Percentiles rank a stretch among this genome's conserved stretches.
Evolutionary conservation across 2,113 vertebrate species (phyloP).

Genomic region (Ariopsis seemanni): DNA sequence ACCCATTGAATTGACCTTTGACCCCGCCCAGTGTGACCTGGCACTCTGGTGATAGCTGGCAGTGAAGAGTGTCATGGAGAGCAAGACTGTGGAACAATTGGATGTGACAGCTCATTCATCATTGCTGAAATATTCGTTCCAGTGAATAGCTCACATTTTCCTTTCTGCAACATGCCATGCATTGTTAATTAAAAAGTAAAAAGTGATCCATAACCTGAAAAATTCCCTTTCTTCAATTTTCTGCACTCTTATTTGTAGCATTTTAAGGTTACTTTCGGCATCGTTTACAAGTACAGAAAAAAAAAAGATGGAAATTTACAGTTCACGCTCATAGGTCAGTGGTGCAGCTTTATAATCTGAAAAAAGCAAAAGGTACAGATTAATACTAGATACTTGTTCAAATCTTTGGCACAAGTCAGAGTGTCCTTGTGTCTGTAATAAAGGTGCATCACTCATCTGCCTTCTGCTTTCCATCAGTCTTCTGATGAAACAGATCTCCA

Average conservation of each 20-base stretch:
- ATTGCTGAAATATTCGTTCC: constrained; percentile 65
- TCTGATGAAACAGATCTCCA: not conserved
- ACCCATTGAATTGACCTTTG: constrained; percentile 54
- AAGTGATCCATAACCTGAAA: constrained; percentile 61
- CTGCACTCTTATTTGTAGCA: constrained; percentile 40
- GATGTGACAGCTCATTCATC: constrained; percentile 76
- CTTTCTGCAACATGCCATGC: constrained; percentile 53
- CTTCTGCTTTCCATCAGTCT: not conserved
- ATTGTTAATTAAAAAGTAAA: constrained; percentile 62
- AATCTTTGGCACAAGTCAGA: constrained; percentile 36
- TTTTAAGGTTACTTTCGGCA: constrained; percentile 30
- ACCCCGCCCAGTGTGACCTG: constrained; percentile 41
- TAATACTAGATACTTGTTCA: constrained; percentile 18
- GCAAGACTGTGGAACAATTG: constrained; percentile 65
- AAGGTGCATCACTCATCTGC: constrained; percentile 37
- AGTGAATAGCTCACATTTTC: constrained; percentile 61
- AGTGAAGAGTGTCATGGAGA: constrained; percentile 61
- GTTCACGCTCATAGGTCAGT: not conserved
- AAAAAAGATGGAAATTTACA: not conserved
- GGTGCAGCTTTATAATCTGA: not conserved
- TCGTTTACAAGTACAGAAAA: not conserved
- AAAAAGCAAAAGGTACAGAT: not conserved
- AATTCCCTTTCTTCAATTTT: constrained; percentile 48
- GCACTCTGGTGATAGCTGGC: constrained; percentile 26
- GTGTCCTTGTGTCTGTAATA: constrained; percentile 51